These are phyloP conservation scores for Cynodonichthys magdalenae DNA, from an alignment of 2,797 vertebrate species.

Conservation along the genomic window DNA sequence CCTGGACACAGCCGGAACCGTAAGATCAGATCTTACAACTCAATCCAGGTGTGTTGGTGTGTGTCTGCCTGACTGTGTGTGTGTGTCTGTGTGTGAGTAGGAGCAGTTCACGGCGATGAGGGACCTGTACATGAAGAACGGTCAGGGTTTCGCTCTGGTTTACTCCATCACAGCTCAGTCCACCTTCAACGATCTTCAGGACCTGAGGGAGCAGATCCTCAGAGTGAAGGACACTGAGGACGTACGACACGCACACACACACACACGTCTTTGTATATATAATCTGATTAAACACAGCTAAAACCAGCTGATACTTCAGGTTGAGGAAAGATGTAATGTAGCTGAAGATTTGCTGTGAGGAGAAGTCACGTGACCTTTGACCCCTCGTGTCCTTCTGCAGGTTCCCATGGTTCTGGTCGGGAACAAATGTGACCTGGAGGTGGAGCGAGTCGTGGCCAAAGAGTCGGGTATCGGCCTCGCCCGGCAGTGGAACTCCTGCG, in stretches of 20 bases:
- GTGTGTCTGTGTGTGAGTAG: slow-evolving; percentile 62
- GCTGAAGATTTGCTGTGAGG: no score
- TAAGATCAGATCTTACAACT: slow-evolving; percentile 65
- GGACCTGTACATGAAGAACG: slow-evolving; percentile 97
- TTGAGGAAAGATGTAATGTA: no score
- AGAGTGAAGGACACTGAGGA: slow-evolving; percentile 88
- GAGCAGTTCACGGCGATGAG: slow-evolving; percentile 97
- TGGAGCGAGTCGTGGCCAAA: slow-evolving; percentile 95
- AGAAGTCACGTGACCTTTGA: background rate
- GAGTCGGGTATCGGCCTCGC: slow-evolving; percentile 95
- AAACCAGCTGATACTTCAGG: no score
- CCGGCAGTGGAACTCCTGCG: slow-evolving; percentile 98
- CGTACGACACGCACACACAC: slow-evolving; percentile 43
- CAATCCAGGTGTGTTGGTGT: background rate
- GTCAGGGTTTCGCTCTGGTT: slow-evolving; percentile 95
- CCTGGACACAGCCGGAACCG: slow-evolving; percentile 95
- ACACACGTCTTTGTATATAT: no score
- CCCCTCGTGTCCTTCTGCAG: slow-evolving; percentile 60
- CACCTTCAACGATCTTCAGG: slow-evolving; percentile 96
- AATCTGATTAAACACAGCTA: no score
- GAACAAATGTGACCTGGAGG: slow-evolving; percentile 98
- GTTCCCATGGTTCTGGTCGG: slow-evolving; percentile 98
- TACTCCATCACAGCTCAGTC: slow-evolving; percentile 97
- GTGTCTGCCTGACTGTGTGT: background rate
- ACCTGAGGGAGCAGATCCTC: slow-evolving; percentile 94